Evolutionary conservation across 1,140 invertebrate genomes (phyloP), one percentile per base, ranked within the genome.

Genomic region (Neoseiulus cucumeris): DNA sequence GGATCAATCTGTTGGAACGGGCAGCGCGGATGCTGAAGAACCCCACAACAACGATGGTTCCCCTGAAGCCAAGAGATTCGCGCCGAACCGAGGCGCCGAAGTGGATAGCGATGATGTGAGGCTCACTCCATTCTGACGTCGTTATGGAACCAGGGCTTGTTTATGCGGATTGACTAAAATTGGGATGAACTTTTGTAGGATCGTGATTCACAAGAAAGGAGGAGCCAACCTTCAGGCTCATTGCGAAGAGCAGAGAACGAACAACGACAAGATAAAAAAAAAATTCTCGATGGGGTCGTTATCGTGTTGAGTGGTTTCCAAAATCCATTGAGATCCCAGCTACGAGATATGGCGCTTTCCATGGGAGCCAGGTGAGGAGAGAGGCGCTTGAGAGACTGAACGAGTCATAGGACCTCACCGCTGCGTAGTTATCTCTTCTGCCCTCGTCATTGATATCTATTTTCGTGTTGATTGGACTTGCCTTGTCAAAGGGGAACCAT

Each of bases 231-330:
- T 41, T 39, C 28, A 22, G 29, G 28, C 2, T 28, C 18, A 7
- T 25, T 14, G 25, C 1, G 42, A n/a, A 59, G 65, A 44, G 66
- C n/a, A 65, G 67, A 69, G 59, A 47, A 64, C 41, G 64, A 45
- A 64, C 72, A 39, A 7, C 69, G 66, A 65, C 79, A 79, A 72
- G 79, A 80, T 1, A 84, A 83, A 68, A 73, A 75, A 67, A 72
- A 80, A 68, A 71, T 85, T 25, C 76, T 86, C 73, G 78, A 80
- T 45, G 81, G 78, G 44, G 87, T 90, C 28, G 79, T 82, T 17
- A 82, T 92, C 76, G 84, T 84, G 2, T 79, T 93, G 64, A 91
- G 87, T 77, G 89, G 89, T 0, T 91, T 86, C 77, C 79, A 85
- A 75, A 90, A 93, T 79, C 89, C 90, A 1, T 77, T 81, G 68